Percentiles rank a stretch among this genome's conserved stretches.
Conservation (phyloP, 2,797 vertebrate species). For the Liparis tanakae region DNA sequence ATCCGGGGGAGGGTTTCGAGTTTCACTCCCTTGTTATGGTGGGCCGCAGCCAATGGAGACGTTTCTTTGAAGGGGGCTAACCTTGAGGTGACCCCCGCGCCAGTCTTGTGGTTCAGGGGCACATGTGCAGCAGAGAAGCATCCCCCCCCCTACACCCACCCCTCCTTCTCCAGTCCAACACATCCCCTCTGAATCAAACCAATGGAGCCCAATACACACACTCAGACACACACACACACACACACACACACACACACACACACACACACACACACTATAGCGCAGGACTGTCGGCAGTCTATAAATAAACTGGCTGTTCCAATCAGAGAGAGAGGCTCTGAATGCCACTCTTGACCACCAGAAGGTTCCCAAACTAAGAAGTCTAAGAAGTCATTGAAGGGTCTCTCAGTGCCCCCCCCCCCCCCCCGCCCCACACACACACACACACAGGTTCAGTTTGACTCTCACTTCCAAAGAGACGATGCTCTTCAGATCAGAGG, state of each 20-base stretch:
- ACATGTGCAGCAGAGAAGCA: constrained; percentile 65
- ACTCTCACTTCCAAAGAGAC: not conserved
- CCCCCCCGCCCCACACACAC: no score
- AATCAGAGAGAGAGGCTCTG: constrained; percentile 55
- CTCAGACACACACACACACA: constrained; percentile 18
- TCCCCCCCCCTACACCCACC: constrained; percentile 4
- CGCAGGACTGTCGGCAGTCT: constrained; percentile 55
- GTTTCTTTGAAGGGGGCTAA: constrained; percentile 73
- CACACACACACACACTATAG: constrained; percentile 6
- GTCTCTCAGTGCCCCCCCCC: constrained; percentile 8
- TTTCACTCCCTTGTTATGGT: constrained; percentile 74
- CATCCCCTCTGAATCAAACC: constrained; percentile 37
- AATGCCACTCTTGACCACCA: constrained; percentile 56
- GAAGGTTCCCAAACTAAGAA: constrained; percentile 41
- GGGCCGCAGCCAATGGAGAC: constrained; percentile 72
- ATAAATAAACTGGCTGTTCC: constrained; percentile 77
- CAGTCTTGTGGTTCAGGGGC: constrained; percentile 70
- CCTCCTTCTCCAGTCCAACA: constrained; percentile 16
- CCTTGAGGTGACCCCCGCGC: constrained; percentile 76
- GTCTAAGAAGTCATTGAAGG: constrained; percentile 17
- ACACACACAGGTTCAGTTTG: not conserved
- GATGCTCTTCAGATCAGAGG: constrained; percentile 9
- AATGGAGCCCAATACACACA: constrained; percentile 31
- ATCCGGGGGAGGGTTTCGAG: constrained; percentile 67
- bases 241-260: constrained; percentile 6